Evolutionary conservation across 2,888 invertebrate genomes (phyloP).

Genomic region (Meiosimyza decipiens): DNA sequence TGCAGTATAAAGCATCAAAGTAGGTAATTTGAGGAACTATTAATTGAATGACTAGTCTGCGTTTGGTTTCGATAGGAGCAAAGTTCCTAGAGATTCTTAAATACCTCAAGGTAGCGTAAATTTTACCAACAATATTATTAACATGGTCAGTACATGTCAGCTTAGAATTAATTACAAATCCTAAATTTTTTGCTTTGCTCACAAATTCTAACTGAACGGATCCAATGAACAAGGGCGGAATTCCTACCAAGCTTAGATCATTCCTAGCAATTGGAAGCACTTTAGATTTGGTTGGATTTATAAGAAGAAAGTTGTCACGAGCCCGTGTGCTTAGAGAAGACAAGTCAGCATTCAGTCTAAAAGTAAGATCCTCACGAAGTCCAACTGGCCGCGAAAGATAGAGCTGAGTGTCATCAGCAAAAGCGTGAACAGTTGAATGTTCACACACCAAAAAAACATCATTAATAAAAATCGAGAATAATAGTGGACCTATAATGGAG

Average conservation of each 20-base stretch:
- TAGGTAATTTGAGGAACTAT: slow-evolving; percentile 4
- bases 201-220: background rate
- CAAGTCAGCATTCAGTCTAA: background rate
- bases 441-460: too few species aligned
- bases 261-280: too few species aligned
- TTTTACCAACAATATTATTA: background rate
- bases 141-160: background rate
- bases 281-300: too few species aligned
- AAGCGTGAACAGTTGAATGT: too few species aligned
- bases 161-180: background rate
- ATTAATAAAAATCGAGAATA: too few species aligned
- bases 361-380: background rate
- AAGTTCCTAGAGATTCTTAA: background rate
- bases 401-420: too few species aligned
- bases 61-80: background rate
- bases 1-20: background rate
- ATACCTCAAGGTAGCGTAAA: background rate
- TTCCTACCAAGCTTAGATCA: too few species aligned
- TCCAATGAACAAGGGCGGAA: too few species aligned
- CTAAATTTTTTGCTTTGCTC: background rate
- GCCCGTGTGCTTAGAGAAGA: background rate
- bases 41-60: background rate
- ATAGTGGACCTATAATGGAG: background rate
- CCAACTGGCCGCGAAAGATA: background rate
- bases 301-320: too few species aligned